Evolutionary conservation across 2,888 invertebrate genomes (phyloP).

Genomic region (Coelinius sp.): DNA sequence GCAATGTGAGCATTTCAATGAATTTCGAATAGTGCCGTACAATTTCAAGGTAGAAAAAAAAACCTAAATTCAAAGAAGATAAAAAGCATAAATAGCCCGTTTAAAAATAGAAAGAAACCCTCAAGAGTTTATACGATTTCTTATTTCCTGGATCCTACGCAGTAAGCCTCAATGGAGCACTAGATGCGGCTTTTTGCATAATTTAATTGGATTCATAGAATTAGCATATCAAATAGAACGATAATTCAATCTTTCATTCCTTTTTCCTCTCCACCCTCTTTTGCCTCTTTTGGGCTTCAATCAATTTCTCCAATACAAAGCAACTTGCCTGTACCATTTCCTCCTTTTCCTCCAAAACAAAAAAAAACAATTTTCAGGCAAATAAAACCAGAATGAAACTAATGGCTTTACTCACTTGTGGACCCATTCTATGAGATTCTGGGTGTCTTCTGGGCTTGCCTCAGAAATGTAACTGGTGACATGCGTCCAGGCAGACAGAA

Average conservation of each 20-base stretch:
- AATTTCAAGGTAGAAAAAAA: neutral
- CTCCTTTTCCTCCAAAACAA: neutral
- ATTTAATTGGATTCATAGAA: conserved; percentile 45
- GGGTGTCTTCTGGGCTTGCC: conserved; percentile 67
- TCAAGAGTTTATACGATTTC: neutral
- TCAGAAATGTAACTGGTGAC: conserved; percentile 69
- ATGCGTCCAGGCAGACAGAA: conserved; percentile 72
- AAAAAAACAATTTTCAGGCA: neutral
- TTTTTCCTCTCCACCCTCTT: neutral
- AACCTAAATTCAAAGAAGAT: neutral
- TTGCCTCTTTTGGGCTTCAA: neutral
- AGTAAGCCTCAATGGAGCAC: conserved; percentile 26
- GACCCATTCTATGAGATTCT: conserved; percentile 70
- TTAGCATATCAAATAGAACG: conserved; percentile 47
- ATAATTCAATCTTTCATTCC: conserved; percentile 42
- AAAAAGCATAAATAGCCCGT: neutral
- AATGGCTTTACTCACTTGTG: conserved; percentile 64
- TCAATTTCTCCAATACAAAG: neutral
- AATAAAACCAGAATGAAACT: neutral
- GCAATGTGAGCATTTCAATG: neutral
- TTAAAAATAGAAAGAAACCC: conserved; percentile 23
- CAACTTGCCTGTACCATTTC: neutral
- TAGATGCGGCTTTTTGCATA: conserved; percentile 45
- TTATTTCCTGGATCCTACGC: conserved; percentile 16
- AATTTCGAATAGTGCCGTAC: neutral